phyloP scores from a whole-genome alignment of 2,888 invertebrate genomes.

The Eupelmus urozonus region DNA sequence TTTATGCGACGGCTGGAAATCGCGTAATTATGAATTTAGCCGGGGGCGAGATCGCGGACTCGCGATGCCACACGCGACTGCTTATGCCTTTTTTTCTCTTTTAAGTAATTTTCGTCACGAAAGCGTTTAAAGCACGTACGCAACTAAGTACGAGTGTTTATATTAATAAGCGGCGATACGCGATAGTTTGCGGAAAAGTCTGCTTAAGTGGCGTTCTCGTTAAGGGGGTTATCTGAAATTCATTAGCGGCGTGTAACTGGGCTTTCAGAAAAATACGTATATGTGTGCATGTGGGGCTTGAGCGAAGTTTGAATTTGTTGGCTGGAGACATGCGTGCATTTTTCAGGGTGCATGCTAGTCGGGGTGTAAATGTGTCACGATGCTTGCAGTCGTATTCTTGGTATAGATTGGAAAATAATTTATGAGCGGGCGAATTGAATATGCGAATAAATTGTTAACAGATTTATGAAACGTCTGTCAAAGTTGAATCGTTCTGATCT shows the following conservation, averaged over 20 bases:
- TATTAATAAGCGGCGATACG: slow-evolving; percentile 44
- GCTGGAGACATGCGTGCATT: no score
- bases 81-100: background rate
- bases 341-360: no score
- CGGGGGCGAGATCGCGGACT: slow-evolving; percentile 21
- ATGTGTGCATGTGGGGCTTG: no score
- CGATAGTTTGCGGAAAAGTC: slow-evolving; percentile 11
- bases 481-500: no score
- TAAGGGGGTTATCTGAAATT: slow-evolving; percentile 28
- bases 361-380: background rate
- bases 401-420: background rate
- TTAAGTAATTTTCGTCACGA: slow-evolving; percentile 50
- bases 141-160: slow-evolving; percentile 37
- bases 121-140: slow-evolving; percentile 20
- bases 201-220: slow-evolving; percentile 32
- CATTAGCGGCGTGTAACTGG: background rate
- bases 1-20: slow-evolving; percentile 44
- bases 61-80: slow-evolving; percentile 20
- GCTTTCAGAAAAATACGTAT: background rate
- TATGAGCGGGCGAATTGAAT: background rate
- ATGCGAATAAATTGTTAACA: background rate
- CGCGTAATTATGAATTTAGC: slow-evolving; percentile 53
- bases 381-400: background rate
- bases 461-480: background rate
- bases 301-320: no score